Evolutionary conservation across 2,113 vertebrate genomes (phyloP).

Genomic region (Hemiscyllium ocellatum): DNA sequence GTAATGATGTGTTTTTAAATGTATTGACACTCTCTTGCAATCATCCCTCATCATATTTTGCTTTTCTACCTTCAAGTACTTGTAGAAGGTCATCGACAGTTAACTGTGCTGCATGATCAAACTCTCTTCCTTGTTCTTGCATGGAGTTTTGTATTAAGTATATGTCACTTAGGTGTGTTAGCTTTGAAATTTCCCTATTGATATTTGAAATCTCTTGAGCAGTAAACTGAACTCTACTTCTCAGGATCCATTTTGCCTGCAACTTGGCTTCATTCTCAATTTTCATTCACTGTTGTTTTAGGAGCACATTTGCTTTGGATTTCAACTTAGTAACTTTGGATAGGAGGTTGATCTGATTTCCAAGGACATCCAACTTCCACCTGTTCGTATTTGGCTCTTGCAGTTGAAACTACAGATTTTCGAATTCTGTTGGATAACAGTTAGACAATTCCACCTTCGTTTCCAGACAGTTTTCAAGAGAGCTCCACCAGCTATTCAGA

Average conservation of each 20-base stretch:
- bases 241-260: background rate
- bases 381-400: background rate
- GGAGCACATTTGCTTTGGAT: background rate
- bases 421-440: background rate
- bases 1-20: conserved; percentile 18
- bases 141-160: background rate
- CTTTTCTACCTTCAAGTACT: background rate
- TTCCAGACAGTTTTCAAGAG: background rate
- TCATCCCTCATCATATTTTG: background rate
- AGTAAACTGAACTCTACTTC: background rate
- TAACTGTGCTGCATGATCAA: background rate
- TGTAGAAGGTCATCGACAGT: background rate
- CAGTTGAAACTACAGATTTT: background rate
- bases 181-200: conserved; percentile 12
- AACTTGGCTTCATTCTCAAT: background rate
- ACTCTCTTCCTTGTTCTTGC: background rate
- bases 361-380: background rate
- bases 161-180: conserved; percentile 34
- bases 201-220: background rate
- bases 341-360: conserved; percentile 36
- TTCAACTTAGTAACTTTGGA: conserved; percentile 36
- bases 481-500: background rate
- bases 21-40: background rate
- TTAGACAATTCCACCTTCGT: background rate
- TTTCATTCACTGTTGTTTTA: background rate